Evolutionary conservation across 2,113 vertebrate species (phyloP).

Genomic region (Phaethon lepturus): DNA sequence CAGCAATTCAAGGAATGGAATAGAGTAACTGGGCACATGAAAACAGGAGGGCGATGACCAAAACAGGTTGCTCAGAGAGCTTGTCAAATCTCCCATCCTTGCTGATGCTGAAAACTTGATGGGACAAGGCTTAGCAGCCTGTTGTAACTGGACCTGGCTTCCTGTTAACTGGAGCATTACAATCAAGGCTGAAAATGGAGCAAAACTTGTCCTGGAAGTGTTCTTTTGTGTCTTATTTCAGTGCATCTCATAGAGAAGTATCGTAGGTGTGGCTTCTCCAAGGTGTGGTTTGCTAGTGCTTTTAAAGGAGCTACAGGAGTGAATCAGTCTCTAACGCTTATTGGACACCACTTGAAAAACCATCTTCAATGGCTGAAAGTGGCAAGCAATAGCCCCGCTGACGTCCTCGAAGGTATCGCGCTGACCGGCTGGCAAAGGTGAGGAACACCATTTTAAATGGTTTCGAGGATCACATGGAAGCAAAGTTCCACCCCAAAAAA

Average conservation of each 20-base stretch:
- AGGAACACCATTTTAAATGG: neutral
- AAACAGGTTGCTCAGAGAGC: neutral
- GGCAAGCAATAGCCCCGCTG: slow-evolving; percentile 67
- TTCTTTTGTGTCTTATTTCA: slow-evolving; percentile 47
- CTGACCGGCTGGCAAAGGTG: slow-evolving; percentile 98
- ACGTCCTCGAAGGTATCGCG: slow-evolving; percentile 82
- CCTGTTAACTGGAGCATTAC: neutral
- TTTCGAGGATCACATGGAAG: neutral
- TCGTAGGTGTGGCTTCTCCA: slow-evolving; percentile 80
- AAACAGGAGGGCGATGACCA: neutral
- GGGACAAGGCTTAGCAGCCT: neutral
- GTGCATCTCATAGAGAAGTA: slow-evolving; percentile 89
- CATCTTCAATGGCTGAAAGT: slow-evolving; percentile 90
- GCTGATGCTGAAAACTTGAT: neutral
- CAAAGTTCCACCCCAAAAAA: neutral
- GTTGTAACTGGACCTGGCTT: neutral
- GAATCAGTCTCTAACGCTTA: slow-evolving; percentile 81
- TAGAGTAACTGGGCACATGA: neutral
- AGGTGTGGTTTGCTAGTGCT: slow-evolving; percentile 92
- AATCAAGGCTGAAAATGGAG: neutral
- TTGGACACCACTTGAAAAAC: slow-evolving; percentile 90
- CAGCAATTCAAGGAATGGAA: neutral
- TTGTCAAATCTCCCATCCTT: neutral
- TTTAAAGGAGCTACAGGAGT: slow-evolving; percentile 93
- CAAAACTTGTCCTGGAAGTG: neutral